phyloP scores from a whole-genome alignment of 2,113 vertebrate species.

The Pseudopodoces humilis region DNA sequence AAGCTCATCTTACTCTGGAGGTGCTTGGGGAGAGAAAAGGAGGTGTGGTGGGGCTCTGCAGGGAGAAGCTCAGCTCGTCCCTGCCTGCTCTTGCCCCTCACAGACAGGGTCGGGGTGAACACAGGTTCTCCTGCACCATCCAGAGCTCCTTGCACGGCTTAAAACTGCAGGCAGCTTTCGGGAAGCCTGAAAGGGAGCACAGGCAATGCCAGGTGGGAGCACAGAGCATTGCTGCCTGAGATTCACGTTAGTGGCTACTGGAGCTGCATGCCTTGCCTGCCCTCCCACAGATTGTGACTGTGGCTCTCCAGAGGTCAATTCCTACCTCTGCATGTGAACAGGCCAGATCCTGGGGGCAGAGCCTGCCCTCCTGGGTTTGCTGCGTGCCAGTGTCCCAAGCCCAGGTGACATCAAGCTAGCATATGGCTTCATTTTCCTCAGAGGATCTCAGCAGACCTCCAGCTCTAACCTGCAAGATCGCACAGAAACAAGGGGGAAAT shows the following conservation, averaged over 20 bases:
- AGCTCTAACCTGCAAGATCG: background rate
- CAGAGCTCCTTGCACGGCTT: background rate
- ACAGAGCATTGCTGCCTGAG: background rate
- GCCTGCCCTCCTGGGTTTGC: background rate
- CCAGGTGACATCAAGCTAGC: too few relatives aligned
- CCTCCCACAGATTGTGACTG: background rate
- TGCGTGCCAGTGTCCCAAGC: background rate
- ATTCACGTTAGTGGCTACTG: rapidly evolving
- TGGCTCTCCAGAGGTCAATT: background rate
- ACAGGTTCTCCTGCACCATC: background rate
- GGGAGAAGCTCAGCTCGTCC: background rate
- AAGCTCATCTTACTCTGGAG: background rate
- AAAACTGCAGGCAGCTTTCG: background rate
- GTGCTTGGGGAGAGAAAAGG: background rate
- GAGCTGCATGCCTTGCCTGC: background rate
- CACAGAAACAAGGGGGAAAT: background rate
- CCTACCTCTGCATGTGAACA: background rate
- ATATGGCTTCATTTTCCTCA: rapidly evolving
- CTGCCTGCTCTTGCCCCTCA: rapidly evolving
- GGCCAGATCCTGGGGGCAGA: background rate
- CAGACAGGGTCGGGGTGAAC: background rate
- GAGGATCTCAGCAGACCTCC: background rate
- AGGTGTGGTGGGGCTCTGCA: rapidly evolving
- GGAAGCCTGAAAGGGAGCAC: background rate
- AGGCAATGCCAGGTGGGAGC: background rate